Percentiles rank a stretch among this genome's conserved stretches.
phyloP scores from a whole-genome alignment of 2,797 vertebrate genomes.

The Percopsis omiscomaycus region DNA sequence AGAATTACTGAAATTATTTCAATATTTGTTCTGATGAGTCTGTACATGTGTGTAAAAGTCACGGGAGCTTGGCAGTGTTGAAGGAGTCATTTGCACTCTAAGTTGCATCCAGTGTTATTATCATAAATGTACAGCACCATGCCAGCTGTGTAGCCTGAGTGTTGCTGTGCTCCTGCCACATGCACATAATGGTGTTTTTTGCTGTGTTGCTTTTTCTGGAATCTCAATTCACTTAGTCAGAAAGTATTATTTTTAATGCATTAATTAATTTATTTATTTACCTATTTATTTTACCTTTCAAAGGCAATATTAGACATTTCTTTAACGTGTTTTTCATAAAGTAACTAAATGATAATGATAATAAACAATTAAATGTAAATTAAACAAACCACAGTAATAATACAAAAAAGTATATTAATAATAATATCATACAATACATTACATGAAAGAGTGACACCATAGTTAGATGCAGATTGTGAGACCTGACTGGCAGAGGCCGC shows the following conservation, averaged over 20 bases:
- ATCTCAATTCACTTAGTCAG: neutral
- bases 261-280: too few relatives aligned
- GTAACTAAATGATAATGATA: too few relatives aligned
- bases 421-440: conserved; percentile 6
- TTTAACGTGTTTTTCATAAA: too few relatives aligned
- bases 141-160: conserved; percentile 56
- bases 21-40: too few relatives aligned
- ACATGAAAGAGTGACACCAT: conserved; percentile 15
- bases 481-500: conserved; percentile 25
- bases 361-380: too few relatives aligned
- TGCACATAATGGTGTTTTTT: conserved; percentile 31
- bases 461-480: conserved; percentile 27
- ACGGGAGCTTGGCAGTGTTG: conserved; percentile 37
- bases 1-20: too few relatives aligned
- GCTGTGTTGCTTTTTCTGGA: neutral
- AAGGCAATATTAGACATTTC: too few relatives aligned
- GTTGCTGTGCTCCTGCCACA: conserved; percentile 25
- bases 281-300: too few relatives aligned
- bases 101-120: conserved; percentile 69
- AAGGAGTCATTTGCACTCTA: conserved; percentile 57
- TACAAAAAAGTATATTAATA: conserved; percentile 1
- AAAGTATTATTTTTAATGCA: neutral
- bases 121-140: conserved; percentile 41
- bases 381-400: conserved; percentile 9
- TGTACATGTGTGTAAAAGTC: neutral